These are phyloP conservation scores for Andinoacara biseriatus DNA, from an alignment of 2,113 vertebrate genomes.

Conservation along the genomic window DNA sequence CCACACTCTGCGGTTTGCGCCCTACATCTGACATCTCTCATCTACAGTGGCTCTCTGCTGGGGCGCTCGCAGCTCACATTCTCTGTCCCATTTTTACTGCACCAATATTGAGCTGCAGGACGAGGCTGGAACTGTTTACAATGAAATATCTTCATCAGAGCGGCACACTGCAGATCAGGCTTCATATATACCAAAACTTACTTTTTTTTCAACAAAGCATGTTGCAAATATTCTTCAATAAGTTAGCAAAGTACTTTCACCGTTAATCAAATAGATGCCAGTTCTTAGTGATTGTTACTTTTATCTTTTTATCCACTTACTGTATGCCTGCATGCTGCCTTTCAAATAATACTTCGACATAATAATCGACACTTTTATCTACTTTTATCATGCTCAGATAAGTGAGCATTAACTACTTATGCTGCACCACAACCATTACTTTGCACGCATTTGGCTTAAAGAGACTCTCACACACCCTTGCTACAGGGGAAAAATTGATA, in stretches of 20 bases:
- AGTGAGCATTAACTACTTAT: slow-evolving; percentile 70
- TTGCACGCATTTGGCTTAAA: slow-evolving; percentile 57
- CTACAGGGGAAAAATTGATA: slow-evolving; percentile 46
- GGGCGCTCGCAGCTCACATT: slow-evolving; percentile 64
- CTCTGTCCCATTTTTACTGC: slow-evolving; percentile 66
- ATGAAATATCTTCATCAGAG: slow-evolving; percentile 43
- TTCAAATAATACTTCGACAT: slow-evolving; percentile 26
- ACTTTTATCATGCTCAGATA: slow-evolving; percentile 49
- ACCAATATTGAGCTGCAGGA: slow-evolving; percentile 38
- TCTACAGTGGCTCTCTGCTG: slow-evolving; percentile 73
- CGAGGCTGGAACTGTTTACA: slow-evolving; percentile 64
- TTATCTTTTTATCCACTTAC: slow-evolving; percentile 54
- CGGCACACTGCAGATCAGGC: slow-evolving; percentile 33
- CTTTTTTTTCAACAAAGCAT: neutral
- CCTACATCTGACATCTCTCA: slow-evolving; percentile 74
- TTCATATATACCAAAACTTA: neutral
- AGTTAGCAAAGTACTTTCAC: slow-evolving; percentile 15
- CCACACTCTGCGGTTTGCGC: slow-evolving; percentile 78
- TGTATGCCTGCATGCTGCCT: slow-evolving; percentile 24
- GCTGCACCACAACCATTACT: slow-evolving; percentile 55
- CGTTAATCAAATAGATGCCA: slow-evolving; percentile 21
- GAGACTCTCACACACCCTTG: slow-evolving; percentile 63
- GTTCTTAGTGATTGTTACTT: slow-evolving; percentile 43
- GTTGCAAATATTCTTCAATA: slow-evolving; percentile 21
- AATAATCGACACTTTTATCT: slow-evolving; percentile 58